phyloP scores from a whole-genome alignment of 2,888 invertebrate species.

The Zaprionus lineosus region DNA sequence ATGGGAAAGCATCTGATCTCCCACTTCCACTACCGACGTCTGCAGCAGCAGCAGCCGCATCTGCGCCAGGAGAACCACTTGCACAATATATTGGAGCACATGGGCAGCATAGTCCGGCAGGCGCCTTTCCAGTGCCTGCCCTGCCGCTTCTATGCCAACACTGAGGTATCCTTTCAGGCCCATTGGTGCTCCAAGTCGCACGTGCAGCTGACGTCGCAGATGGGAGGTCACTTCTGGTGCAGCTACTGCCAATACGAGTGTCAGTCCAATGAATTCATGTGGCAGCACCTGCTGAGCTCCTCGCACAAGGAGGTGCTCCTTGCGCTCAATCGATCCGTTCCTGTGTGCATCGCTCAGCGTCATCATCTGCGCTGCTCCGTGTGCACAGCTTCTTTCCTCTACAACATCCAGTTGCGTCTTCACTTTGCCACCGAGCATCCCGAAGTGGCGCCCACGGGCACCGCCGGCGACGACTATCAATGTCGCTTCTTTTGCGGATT shows the following conservation, averaged over 20 bases:
- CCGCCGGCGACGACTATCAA: conserved; percentile 87
- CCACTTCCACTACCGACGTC: conserved; percentile 91
- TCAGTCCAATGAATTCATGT: conserved; percentile 86
- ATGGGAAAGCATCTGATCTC: conserved; percentile 94
- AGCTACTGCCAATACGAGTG: conserved; percentile 89
- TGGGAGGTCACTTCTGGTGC: conserved; percentile 88
- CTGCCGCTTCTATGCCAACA: conserved; percentile 93
- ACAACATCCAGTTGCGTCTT: conserved; percentile 88
- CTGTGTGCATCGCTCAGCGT: conserved; percentile 89
- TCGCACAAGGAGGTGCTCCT: conserved; percentile 89
- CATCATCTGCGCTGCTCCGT: conserved; percentile 86
- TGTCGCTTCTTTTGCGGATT: conserved; percentile 85
- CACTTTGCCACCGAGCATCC: conserved; percentile 84
- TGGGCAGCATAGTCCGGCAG: conserved; percentile 89
- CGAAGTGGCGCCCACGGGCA: conserved; percentile 84
- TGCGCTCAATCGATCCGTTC: conserved; percentile 91
- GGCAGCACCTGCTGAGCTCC: conserved; percentile 86
- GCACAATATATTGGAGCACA: conserved; percentile 89
- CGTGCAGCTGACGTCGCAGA: conserved; percentile 78
- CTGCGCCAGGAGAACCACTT: conserved; percentile 76
- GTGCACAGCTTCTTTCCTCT: conserved; percentile 88
- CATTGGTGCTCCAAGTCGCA: conserved; percentile 90
- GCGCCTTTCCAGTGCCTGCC: conserved; percentile 93
- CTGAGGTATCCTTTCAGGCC: conserved; percentile 85
- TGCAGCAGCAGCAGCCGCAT: conserved; percentile 83